A percentile compares a stretch with the other conserved stretches of the same genome.
phyloP scores from a whole-genome alignment of 2,888 invertebrate genomes.

The Chrysolina oricalcia region DNA sequence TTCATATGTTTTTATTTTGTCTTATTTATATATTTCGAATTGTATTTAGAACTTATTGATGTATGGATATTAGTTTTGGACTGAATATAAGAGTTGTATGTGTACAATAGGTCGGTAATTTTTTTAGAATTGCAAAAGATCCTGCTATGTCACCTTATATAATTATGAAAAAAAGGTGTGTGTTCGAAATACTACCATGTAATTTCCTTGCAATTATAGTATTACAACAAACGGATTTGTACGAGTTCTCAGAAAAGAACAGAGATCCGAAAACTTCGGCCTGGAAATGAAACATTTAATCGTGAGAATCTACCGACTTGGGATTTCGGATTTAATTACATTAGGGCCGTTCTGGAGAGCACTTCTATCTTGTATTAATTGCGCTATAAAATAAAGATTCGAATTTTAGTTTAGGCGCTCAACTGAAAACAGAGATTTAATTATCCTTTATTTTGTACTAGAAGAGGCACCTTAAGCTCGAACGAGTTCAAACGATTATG shows the following conservation, averaged over 20 bases:
- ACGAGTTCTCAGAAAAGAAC: neutral
- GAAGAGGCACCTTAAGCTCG: conserved; percentile 8
- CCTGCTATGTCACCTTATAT: too few species aligned
- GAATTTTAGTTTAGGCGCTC: conserved; percentile 27
- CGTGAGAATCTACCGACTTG: conserved; percentile 40
- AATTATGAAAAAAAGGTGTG: too few species aligned
- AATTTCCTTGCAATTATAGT: neutral
- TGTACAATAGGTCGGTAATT: too few species aligned
- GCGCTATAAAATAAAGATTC: conserved; percentile 50
- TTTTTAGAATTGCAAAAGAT: neutral
- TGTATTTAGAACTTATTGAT: too few species aligned
- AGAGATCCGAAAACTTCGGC: conserved; percentile 9
- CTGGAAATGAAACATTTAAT: conserved; percentile 46
- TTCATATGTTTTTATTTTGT: too few species aligned
- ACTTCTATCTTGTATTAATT: conserved; percentile 57
- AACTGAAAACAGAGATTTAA: conserved; percentile 32
- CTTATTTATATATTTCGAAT: too few species aligned
- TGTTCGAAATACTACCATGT: too few species aligned
- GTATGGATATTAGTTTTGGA: too few species aligned
- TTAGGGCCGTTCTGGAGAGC: conserved; percentile 51
- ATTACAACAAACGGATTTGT: neutral
- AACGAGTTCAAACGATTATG: conserved; percentile 7
- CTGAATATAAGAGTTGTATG: too few species aligned
- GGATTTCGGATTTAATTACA: conserved; percentile 57
- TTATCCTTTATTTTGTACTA: conserved; percentile 31